Evolutionary conservation across 2,113 vertebrate species (phyloP).

Genomic region (Odontophorus gujanensis): DNA sequence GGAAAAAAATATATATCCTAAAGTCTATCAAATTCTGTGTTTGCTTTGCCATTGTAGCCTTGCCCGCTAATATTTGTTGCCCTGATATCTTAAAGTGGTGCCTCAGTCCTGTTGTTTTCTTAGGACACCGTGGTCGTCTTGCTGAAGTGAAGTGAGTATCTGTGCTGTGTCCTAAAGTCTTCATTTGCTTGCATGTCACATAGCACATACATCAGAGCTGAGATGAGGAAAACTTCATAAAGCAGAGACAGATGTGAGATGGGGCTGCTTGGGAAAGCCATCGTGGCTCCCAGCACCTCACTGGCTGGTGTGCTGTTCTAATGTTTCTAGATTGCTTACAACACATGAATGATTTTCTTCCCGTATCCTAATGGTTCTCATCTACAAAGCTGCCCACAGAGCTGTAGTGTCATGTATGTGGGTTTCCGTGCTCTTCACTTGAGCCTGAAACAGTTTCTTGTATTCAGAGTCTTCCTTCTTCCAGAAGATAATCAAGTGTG

Average conservation of each 20-base stretch:
- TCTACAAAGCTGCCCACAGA: neutral
- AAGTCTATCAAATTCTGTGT: neutral
- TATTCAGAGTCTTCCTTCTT: neutral
- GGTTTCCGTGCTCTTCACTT: neutral
- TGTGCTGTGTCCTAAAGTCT: neutral
- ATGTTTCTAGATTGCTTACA: slow-evolving; percentile 28
- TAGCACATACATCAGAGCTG: fast-evolving
- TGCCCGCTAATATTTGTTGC: neutral
- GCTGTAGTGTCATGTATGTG: neutral
- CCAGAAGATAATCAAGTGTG: neutral
- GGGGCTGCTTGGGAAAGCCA: neutral
- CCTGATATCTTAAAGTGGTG: neutral
- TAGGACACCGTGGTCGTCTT: neutral
- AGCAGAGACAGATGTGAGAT: fast-evolving
- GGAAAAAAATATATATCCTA: neutral
- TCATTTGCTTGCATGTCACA: neutral
- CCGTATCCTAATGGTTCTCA: neutral
- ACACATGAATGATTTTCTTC: slow-evolving; percentile 14
- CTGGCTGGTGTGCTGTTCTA: neutral
- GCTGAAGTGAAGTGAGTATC: neutral
- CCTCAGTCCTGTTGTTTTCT: neutral
- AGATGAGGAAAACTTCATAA: neutral
- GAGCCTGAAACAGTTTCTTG: neutral
- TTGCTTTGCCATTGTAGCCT: neutral
- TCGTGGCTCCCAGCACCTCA: neutral